phyloP scores from a whole-genome alignment of 2,113 vertebrate species.

The Eidolon helvum region DNA sequence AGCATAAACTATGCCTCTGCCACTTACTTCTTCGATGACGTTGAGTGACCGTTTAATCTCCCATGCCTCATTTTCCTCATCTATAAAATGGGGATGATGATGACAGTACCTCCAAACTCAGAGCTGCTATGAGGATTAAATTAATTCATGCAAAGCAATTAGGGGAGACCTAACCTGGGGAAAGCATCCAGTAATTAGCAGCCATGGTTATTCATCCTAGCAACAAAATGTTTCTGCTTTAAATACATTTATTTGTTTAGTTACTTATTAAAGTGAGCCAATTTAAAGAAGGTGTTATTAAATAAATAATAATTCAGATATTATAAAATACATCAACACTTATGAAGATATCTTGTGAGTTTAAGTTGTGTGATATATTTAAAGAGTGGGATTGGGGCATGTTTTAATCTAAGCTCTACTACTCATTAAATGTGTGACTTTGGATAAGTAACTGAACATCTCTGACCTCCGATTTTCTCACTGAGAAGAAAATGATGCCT shows the following conservation, averaged over 20 bases:
- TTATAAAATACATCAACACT: not conserved
- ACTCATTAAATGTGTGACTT: not conserved
- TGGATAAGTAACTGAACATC: not conserved
- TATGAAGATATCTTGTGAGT: not conserved
- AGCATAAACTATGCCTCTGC: constrained; percentile 8
- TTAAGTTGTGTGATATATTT: not conserved
- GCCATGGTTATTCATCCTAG: not conserved
- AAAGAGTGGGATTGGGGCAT: not conserved
- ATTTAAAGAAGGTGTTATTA: not conserved
- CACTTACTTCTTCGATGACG: constrained; percentile 46
- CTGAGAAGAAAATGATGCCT: not conserved
- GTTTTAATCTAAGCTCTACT: not conserved
- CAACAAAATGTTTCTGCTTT: not conserved
- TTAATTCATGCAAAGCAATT: not conserved
- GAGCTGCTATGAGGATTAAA: not conserved
- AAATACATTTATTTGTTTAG: not conserved
- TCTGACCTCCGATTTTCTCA: not conserved
- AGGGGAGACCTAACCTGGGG: not conserved
- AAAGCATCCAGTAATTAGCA: not conserved
- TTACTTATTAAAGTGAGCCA: not conserved
- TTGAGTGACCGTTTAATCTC: not conserved
- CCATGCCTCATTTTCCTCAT: not conserved
- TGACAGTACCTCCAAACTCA: not conserved
- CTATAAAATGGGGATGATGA: not conserved
- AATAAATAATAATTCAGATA: not conserved